Percentiles rank a stretch among this genome's conserved stretches.
Conservation (phyloP, 2,888 invertebrate species). For the Ichneumoninae sp. region DNA sequence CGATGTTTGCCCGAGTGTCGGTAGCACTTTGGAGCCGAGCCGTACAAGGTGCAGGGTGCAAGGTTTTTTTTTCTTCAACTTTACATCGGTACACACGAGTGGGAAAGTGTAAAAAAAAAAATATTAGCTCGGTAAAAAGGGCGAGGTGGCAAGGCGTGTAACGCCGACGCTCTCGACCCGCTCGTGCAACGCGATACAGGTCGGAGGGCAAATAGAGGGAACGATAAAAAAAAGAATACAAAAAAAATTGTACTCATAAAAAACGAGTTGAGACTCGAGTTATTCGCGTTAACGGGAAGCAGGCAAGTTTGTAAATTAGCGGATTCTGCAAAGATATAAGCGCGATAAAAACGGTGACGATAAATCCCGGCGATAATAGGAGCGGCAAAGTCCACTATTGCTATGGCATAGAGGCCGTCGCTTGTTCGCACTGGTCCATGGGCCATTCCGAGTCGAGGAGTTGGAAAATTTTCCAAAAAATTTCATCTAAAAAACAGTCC, state of each 20-base stretch:
- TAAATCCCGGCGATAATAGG: constrained; percentile 75
- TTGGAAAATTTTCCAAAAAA: not conserved
- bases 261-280: constrained; percentile 29
- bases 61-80: constrained; percentile 13
- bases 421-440: not conserved
- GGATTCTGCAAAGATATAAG: constrained; percentile 61
- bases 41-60: not conserved
- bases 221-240: constrained; percentile 1
- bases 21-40: not conserved
- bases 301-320: constrained; percentile 76
- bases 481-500: not conserved
- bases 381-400: constrained; percentile 56
- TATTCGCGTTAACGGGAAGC: constrained; percentile 57
- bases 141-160: constrained; percentile 14
- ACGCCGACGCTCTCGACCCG: constrained; percentile 19
- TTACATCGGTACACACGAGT: constrained; percentile 13
- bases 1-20: constrained; percentile 16
- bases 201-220: constrained; percentile 41
- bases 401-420: constrained; percentile 16
- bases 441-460: not conserved
- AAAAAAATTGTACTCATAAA: constrained; percentile 3
- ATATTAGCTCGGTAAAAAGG: not conserved
- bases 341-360: constrained; percentile 73
- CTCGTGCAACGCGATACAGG: constrained; percentile 42
- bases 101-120: constrained; percentile 11